phyloP scores from a whole-genome alignment of 2,888 invertebrate species.

The Lasioglossum calceatum region DNA sequence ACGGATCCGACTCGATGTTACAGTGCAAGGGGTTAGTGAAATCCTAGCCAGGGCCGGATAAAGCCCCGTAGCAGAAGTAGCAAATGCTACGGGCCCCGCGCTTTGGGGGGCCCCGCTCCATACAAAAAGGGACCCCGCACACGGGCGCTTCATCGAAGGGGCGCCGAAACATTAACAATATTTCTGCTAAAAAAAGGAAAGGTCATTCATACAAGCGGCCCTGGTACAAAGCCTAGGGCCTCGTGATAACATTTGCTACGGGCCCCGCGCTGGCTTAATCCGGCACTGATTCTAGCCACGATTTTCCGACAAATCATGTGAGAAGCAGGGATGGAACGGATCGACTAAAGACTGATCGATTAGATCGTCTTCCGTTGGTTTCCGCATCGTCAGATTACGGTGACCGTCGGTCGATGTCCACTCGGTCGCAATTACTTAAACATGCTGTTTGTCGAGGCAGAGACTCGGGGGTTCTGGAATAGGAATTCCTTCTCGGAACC shows the following conservation, averaged over 20 bases:
- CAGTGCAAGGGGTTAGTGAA: background rate
- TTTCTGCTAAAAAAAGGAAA: too few relatives aligned
- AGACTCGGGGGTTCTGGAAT: slow-evolving; percentile 25
- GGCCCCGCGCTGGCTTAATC: too few relatives aligned
- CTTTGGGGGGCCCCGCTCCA: too few relatives aligned
- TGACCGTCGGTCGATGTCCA: slow-evolving; percentile 22
- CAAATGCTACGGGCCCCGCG: too few relatives aligned
- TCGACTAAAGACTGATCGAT: background rate
- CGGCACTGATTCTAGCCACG: background rate
- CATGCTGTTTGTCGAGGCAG: background rate
- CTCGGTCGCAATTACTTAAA: slow-evolving; percentile 31
- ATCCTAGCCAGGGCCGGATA: too few relatives aligned
- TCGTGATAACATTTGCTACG: too few relatives aligned
- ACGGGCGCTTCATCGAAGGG: too few relatives aligned
- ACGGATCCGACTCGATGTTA: background rate
- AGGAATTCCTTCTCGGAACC: slow-evolving; percentile 42
- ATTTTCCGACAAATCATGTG: background rate
- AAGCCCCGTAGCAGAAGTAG: too few relatives aligned
- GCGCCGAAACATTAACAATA: too few relatives aligned
- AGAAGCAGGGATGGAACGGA: background rate
- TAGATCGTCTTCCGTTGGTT: slow-evolving; percentile 17
- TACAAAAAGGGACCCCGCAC: too few relatives aligned
- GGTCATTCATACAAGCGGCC: too few relatives aligned
- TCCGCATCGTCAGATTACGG: slow-evolving; percentile 23
- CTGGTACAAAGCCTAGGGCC: too few relatives aligned